phyloP scores from a whole-genome alignment of 2,888 invertebrate species.

The Thecophora atra region DNA sequence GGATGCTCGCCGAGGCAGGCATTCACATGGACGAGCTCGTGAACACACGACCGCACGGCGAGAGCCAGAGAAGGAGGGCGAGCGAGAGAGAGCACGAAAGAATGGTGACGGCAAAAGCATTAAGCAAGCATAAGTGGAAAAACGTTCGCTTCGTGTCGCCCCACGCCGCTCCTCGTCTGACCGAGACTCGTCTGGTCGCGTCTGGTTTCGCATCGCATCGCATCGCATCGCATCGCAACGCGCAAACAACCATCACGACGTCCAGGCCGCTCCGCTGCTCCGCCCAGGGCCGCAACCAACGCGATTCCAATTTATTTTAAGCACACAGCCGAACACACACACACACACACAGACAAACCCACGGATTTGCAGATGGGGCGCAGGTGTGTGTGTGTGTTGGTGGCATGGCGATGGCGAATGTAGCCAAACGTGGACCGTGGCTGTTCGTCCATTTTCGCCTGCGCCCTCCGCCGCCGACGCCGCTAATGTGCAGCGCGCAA shows the following conservation, averaged over 20 bases:
- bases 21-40: neutral
- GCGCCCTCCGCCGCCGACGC: constrained; percentile 3
- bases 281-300: constrained; percentile 23
- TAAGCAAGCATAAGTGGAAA: constrained; percentile 24
- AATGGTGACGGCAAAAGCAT: constrained; percentile 25
- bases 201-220: constrained; percentile 1
- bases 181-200: neutral
- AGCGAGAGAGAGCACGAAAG: no score
- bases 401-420: constrained; percentile 19
- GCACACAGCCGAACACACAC: neutral
- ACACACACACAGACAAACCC: neutral
- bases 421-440: constrained; percentile 19
- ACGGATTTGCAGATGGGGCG: neutral
- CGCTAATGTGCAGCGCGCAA: constrained; percentile 24
- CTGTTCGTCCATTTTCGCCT: constrained; percentile 15
- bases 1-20: neutral
- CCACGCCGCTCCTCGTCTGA: no score
- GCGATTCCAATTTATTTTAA: constrained; percentile 28
- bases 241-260: constrained; percentile 1
- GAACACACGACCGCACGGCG: neutral
- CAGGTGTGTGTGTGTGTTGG: constrained; percentile 5
- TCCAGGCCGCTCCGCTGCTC: constrained; percentile 18
- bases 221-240: neutral
- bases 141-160: neutral
- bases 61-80: no score